Evolutionary conservation across 1,140 invertebrate genomes (phyloP), one percentile per base, ranked within the genome.

Genomic region (Lepidurus packardi): DNA sequence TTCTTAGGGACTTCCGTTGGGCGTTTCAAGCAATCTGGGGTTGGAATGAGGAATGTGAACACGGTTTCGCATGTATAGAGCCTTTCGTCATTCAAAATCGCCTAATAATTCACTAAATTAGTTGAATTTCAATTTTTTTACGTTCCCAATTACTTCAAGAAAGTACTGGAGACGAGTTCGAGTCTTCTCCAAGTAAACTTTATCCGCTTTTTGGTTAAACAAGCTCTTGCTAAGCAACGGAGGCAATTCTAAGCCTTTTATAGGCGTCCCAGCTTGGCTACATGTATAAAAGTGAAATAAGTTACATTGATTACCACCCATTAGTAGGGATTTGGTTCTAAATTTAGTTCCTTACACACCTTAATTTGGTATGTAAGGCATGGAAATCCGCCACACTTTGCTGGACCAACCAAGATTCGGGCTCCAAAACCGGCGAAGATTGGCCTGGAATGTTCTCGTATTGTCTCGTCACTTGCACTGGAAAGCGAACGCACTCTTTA

Each of bases 1-100:
- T 95, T 95, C 84, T 94, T 94, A 74, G 90, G 90, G 81, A 90
- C 90, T 16, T 81, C 79, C 11, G 89, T 87, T 16, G 90, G 89
- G 82, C 93, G 91, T 83, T 94, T 94, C 25, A 96, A 86, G 83
- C 93, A 92, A 82, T 95, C 93, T 0, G 93, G 94, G 83, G 92
- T 94, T 7, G 94, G 94, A 84, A 93, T 94, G 6, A 97, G 87
- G 85, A 96, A 96, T 79, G 91, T 90, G 84, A 95, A 96, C 77
- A 96, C 86, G 44, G 93, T 92, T 85, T 96, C 94, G 84, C 93
- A 93, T 86, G 94, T 92, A 86, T 93, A 93, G 77, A 96, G 86
- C 80, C 90, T 88, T 75, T 95, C 93, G 84, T 96, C 93, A 85
- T 93, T 92, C 83, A 95, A 87, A 78, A 96, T 90, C 83, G 91